Base-by-base conservation (phyloP, 1,140 invertebrate species). In the Coelopa frigida region DNA sequence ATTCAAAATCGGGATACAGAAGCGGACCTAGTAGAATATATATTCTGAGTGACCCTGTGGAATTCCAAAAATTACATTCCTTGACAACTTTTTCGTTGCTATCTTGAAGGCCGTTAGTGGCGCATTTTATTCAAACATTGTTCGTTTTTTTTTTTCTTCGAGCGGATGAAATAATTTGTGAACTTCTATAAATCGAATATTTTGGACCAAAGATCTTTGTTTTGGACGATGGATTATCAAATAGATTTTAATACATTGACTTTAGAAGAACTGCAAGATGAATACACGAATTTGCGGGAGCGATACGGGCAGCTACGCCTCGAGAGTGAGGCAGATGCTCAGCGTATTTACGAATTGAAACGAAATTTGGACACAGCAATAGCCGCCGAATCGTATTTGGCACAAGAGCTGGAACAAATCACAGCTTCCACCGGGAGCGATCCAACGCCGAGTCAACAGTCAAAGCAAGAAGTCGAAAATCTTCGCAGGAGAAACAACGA, bases 291-390 rank as follows among this genome's bases (percentile, higher is more conserved):
- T 20, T 40, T 68, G 14, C 51, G 59, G 15, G 52, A 54, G 2
- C 51, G 57, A 4, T 61, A 61, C 50, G 47, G 58, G 33, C 51
- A 58, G 18, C 35, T 68, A 0, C 59, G 54, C 15, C 22, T 50
- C 4, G 37, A 32, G 6, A 44, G 45, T 4, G 64, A 68, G n/a
- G 29, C 53, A 3, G 61, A 68, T 45, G 54, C 57, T 0, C 64
- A 68, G 21, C 50, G 53, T 10, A 61, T 68, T n/a, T 41, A 68
- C 17, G 61, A 68, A 12, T 51, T 68, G 0, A 68, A 65, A 35
- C 51, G 64, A 11, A 63, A 46, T 31, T 43, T 67, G 40, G 61
- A 68, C 14, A 68, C 64, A 1, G 52, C 64, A 0, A 23, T 49
- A 24, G 59, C 64, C 0, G 64, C 59, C 0, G 56, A 65, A 39